Percentiles rank a stretch among this genome's conserved stretches.
Evolutionary conservation across 2,888 invertebrate genomes (phyloP).

Genomic region (Miltochrista miniata): DNA sequence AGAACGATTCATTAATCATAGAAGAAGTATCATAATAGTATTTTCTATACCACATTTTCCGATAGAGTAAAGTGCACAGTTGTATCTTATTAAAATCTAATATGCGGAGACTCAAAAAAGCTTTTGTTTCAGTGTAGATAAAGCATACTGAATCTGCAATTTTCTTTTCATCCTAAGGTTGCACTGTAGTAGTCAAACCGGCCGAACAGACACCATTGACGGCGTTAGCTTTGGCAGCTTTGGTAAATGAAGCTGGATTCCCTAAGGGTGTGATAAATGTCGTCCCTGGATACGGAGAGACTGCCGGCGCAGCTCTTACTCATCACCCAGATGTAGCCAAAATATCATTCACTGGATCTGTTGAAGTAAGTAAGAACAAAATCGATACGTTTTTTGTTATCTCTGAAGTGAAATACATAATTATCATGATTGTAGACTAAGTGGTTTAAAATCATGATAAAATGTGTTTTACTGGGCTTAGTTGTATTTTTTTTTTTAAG

Average conservation of each 20-base stretch:
- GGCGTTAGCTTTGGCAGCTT: slow-evolving; percentile 91
- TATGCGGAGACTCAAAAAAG: no score
- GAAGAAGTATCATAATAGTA: no score
- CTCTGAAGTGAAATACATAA: no score
- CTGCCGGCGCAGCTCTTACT: slow-evolving; percentile 89
- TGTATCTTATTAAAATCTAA: no score
- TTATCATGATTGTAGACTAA: no score
- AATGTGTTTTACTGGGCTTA: no score
- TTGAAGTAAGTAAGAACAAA: slow-evolving; percentile 79
- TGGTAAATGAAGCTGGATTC: slow-evolving; percentile 93
- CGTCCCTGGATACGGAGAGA: slow-evolving; percentile 92
- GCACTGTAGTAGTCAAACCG: slow-evolving; percentile 92
- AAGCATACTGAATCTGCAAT: neutral
- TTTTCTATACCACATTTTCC: no score
- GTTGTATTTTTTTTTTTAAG: neutral
- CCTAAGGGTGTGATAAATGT: slow-evolving; percentile 96
- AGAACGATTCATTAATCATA: no score
- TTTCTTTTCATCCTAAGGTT: slow-evolving; percentile 69
- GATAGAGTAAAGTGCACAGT: no score
- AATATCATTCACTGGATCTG: slow-evolving; percentile 88
- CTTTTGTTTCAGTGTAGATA: no score
- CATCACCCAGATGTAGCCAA: slow-evolving; percentile 90
- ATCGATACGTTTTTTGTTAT: no score
- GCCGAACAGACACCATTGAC: slow-evolving; percentile 95
- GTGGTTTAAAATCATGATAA: no score